These are phyloP conservation scores for Penaeus indicus DNA, from an alignment of 1,140 invertebrate genomes.

Conservation along the genomic window DNA sequence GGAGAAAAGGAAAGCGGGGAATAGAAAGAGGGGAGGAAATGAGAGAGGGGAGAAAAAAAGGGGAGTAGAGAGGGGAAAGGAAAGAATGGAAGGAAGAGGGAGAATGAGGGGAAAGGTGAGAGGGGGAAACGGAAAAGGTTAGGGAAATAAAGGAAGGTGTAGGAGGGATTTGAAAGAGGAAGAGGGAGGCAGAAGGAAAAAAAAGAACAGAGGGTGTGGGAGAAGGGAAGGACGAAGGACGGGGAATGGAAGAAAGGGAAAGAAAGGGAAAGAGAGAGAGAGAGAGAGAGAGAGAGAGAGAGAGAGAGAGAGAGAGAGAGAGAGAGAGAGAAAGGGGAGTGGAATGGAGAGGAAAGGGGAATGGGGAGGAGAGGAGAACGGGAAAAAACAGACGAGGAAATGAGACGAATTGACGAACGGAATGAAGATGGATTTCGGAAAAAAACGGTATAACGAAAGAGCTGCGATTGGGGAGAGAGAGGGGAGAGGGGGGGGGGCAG, in stretches of 20 bases:
- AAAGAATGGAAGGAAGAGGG: not conserved
- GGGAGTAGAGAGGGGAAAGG: not conserved
- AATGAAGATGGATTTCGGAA: not conserved
- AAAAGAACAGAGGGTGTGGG: not conserved
- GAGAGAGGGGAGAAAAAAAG: not conserved
- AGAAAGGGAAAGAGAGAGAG: not conserved
- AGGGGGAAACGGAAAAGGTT: not conserved
- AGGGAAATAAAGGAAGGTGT: too few relatives aligned
- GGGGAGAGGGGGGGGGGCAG: too few relatives aligned
- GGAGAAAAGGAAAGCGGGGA: too few relatives aligned
- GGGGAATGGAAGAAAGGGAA: not conserved
- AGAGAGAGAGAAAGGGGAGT: not conserved
- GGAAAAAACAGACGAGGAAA: not conserved
- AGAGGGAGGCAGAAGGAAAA: not conserved
- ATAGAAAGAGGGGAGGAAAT: not conserved
- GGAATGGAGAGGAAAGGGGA: not conserved
- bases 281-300: not conserved
- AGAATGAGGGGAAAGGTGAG: not conserved
- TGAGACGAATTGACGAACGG: not conserved
- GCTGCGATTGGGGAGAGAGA: too few relatives aligned
- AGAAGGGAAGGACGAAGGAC: not conserved
- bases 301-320: not conserved
- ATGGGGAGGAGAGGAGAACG: not conserved
- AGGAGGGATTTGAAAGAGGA: not conserved
- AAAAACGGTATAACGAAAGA: too few relatives aligned